Base-by-base conservation (phyloP, 2,888 invertebrate genomes). In the Metacarcinus magister region DNA sequence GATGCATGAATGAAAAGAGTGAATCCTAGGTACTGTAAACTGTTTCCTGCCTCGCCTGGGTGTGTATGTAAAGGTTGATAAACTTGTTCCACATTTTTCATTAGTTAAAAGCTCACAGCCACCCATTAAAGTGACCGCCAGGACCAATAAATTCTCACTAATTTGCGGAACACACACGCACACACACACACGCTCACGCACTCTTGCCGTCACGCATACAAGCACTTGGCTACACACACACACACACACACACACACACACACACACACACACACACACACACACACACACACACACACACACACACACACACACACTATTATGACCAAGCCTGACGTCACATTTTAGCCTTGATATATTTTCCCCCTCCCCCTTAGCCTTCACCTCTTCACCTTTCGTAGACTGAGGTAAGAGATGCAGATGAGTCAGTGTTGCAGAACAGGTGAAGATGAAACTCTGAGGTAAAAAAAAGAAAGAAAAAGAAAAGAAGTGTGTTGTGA, bases 161-260 rank as follows among this genome's bases (percentile, higher is more conserved):
- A 87, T 87, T 87, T 39, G 39, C 87, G 39, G 87, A 87, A n/a
- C 87, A 39, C 87, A 87, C 87, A 87, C 87, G 19, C 39, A 87
- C 87, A 39, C 87, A 87, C 87, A 82, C 87, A 46, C 48, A 91
- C 91, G n/a, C 91, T 46, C 48, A 91, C 48, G n/a, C 91, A 91
- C 48, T 13, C 91, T 19, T 28, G 23, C n/a, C 87, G 28, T 54
- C 54, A 54, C 54, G 54, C 16, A 54, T 54, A 54, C 54, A 54
- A 54, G 54, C 54, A 13, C 8, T 54, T 54, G 16, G 13, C 54
- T 54, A 39, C 39, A 32, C 87, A 87, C 87, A 87, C 87, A 82
- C 82, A 82, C 82, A 82, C 82, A 82, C 82, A 82, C 32, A 82
- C 82, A 91, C 46, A 91, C 91, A 91, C 91, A 44, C 46, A 91